A percentile compares a stretch with the other conserved stretches of the same genome.
These are phyloP conservation scores for Hydractinia symbiolongicarpus DNA, from an alignment of 30 jellyfish, hydroid and myxozoan species.

Conservation along the genomic window DNA sequence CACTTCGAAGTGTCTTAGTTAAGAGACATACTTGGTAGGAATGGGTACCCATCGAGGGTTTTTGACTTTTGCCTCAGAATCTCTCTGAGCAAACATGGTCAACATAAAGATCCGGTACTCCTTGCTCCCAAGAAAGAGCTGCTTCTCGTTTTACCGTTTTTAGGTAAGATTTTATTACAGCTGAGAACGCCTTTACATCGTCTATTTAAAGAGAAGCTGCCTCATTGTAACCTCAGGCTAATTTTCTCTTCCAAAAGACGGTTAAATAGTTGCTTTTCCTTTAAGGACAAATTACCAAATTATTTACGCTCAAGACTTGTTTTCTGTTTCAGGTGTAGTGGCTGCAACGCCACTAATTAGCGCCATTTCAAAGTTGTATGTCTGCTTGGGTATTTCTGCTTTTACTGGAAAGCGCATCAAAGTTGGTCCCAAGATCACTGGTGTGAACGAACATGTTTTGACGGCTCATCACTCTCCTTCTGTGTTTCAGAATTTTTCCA, in stretches of 20 bases:
- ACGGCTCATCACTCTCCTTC: too few relatives aligned
- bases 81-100: not conserved
- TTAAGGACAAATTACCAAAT: too few relatives aligned
- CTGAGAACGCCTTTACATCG: not conserved
- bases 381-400: too few relatives aligned
- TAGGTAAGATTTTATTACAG: not conserved
- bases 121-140: conserved; percentile 4
- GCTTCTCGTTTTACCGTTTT: not conserved
- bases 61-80: not conserved
- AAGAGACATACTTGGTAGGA: not conserved
- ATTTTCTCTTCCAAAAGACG: not conserved
- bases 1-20: not conserved
- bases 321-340: too few relatives aligned
- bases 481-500: too few relatives aligned
- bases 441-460: too few relatives aligned
- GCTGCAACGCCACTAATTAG: too few relatives aligned
- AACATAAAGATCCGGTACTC: not conserved
- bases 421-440: too few relatives aligned
- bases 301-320: too few relatives aligned
- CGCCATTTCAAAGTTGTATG: too few relatives aligned
- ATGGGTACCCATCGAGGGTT: not conserved
- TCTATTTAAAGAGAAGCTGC: not conserved
- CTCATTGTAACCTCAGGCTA: not conserved
- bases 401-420: too few relatives aligned
- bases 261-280: too few relatives aligned